These are phyloP conservation scores for Tauraco erythrolophus DNA, from an alignment of 2,113 vertebrate genomes.

Conservation along the genomic window DNA sequence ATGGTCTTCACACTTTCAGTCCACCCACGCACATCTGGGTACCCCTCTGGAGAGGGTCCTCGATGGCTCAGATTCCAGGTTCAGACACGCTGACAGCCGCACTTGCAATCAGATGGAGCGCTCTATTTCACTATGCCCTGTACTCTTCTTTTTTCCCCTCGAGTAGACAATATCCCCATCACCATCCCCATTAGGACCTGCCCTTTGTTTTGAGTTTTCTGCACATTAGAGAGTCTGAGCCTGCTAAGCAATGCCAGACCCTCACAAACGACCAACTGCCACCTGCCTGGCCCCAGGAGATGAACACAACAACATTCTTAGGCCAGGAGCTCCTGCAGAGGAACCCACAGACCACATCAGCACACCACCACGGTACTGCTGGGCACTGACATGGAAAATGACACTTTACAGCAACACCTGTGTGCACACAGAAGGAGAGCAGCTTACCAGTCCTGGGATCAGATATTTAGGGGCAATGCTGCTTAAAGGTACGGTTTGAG, in stretches of 20 bases:
- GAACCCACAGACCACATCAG: background rate
- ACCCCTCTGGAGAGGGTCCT: background rate
- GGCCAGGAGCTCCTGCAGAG: background rate
- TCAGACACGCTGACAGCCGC: background rate
- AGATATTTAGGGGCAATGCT: background rate
- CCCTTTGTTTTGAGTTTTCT: background rate
- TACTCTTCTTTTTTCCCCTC: background rate
- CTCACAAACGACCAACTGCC: background rate
- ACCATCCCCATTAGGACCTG: background rate
- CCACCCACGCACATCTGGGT: accelerated
- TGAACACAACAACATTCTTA: background rate
- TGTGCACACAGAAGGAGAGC: background rate
- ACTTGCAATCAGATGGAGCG: background rate
- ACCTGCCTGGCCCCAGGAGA: background rate
- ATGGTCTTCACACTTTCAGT: background rate
- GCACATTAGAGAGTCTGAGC: background rate
- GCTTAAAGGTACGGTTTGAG: background rate
- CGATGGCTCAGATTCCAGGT: background rate
- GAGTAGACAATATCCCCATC: background rate
- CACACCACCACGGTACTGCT: background rate
- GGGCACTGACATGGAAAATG: background rate
- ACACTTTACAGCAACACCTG: background rate
- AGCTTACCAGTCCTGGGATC: background rate
- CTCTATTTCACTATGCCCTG: background rate
- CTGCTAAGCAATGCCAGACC: background rate